A percentile compares a stretch with the other conserved stretches of the same genome.
Evolutionary conservation across 23 tunicate genomes (phyloP).

Genomic region (Phallusia fumigata): DNA sequence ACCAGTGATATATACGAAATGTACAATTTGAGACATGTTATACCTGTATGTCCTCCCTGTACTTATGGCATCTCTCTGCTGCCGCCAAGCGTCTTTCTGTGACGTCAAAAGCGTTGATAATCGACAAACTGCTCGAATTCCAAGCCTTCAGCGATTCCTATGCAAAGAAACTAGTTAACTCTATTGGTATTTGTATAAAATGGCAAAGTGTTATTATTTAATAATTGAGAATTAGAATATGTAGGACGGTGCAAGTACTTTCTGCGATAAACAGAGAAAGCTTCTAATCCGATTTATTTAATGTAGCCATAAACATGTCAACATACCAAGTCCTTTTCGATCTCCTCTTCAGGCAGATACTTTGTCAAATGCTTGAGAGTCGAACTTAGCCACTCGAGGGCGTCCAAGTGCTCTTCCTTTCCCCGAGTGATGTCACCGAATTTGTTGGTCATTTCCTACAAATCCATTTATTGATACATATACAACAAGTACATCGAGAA

Average conservation of each 20-base stretch:
- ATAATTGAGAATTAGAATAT: background rate
- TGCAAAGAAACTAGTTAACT: background rate
- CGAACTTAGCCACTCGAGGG: constrained; percentile 68
- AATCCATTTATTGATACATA: background rate
- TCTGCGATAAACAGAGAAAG: no score
- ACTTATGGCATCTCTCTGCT: constrained; percentile 50
- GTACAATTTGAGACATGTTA: no score
- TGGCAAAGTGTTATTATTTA: no score
- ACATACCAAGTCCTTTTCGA: constrained; percentile 10
- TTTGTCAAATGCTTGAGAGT: constrained; percentile 30
- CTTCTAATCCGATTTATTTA: no score
- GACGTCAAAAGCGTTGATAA: constrained; percentile 57
- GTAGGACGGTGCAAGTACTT: no score
- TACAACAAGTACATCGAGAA: no score
- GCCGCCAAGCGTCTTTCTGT: constrained; percentile 65
- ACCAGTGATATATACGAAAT: no score
- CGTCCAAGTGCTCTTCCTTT: constrained; percentile 51
- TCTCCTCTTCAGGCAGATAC: constrained; percentile 42
- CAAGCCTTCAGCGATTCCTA: constrained; percentile 45
- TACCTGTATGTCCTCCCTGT: constrained; percentile 67
- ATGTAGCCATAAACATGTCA: no score
- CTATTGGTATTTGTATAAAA: background rate
- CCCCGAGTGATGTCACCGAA: constrained; percentile 31
- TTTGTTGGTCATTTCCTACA: constrained; percentile 30
- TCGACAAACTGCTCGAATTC: constrained; percentile 59